A percentile compares a stretch with the other conserved stretches of the same genome.
phyloP scores from a whole-genome alignment of 1,140 invertebrate species.

The Agrypnia vestita region DNA sequence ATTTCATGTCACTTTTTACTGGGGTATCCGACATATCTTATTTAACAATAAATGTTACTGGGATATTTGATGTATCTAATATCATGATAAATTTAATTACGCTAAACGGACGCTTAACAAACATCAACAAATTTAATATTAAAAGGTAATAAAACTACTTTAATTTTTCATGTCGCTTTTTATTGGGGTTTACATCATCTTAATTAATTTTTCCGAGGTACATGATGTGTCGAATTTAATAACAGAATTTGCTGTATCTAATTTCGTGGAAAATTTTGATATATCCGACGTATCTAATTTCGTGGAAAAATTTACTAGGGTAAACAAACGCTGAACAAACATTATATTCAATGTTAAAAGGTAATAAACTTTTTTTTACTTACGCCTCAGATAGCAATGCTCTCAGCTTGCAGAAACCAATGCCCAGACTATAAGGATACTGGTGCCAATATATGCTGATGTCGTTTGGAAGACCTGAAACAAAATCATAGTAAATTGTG shows the following conservation, averaged over 20 bases:
- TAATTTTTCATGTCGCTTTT: too few relatives aligned
- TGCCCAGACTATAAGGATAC: slow-evolving; percentile 91
- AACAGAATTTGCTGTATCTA: background rate
- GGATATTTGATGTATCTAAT: too few relatives aligned
- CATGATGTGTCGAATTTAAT: background rate
- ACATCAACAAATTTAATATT: too few relatives aligned
- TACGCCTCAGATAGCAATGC: slow-evolving; percentile 89
- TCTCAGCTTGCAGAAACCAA: slow-evolving; percentile 87
- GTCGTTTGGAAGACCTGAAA: slow-evolving; percentile 89
- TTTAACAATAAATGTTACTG: too few relatives aligned
- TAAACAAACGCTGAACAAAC: background rate
- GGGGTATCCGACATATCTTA: too few relatives aligned
- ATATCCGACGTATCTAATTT: background rate
- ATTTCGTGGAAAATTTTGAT: background rate
- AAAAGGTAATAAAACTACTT: too few relatives aligned
- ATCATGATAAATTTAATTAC: too few relatives aligned
- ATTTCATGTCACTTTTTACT: too few relatives aligned
- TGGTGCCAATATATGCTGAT: slow-evolving; percentile 93
- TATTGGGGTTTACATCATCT: too few relatives aligned
- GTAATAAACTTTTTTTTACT: slow-evolving; percentile 67
- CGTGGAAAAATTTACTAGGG: background rate
- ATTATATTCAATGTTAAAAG: background rate
- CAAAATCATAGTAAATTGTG: slow-evolving; percentile 11
- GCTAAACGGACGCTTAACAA: too few relatives aligned
- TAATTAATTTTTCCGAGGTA: background rate